Evolutionary conservation across 2,888 invertebrate genomes (phyloP).

Genomic region (Cryptophagus acutangulus): DNA sequence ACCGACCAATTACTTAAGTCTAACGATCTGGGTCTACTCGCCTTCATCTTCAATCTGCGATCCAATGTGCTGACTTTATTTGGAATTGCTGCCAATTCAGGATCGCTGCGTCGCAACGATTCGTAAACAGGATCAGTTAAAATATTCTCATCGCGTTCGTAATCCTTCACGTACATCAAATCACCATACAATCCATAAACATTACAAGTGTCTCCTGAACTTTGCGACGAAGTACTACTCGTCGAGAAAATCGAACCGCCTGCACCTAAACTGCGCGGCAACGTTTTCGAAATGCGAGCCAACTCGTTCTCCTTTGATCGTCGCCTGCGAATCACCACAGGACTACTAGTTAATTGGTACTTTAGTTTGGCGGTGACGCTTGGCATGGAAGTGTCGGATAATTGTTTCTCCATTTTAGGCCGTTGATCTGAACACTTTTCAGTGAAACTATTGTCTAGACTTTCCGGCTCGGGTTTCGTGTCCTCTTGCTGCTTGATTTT

Average conservation of each 20-base stretch:
- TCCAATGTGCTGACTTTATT: conserved; percentile 78
- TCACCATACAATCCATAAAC: conserved; percentile 88
- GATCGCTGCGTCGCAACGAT: conserved; percentile 73
- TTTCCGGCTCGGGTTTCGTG: conserved; percentile 35
- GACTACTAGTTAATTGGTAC: conserved; percentile 59
- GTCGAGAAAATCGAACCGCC: conserved; percentile 53
- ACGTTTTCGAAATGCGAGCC: conserved; percentile 69
- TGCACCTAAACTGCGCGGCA: conserved; percentile 56
- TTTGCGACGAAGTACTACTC: conserved; percentile 55
- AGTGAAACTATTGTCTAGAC: conserved; percentile 34
- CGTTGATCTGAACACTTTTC: conserved; percentile 32
- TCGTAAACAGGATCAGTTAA: conserved; percentile 70
- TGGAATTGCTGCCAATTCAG: conserved; percentile 77
- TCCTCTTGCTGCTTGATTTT: conserved; percentile 35
- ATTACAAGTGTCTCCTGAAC: conserved; percentile 67
- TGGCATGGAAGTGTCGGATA: conserved; percentile 56
- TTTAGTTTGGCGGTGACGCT: conserved; percentile 54
- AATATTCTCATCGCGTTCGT: conserved; percentile 72
- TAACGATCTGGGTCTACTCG: conserved; percentile 72
- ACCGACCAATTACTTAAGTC: conserved; percentile 87
- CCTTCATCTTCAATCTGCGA: conserved; percentile 74
- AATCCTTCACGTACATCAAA: conserved; percentile 82
- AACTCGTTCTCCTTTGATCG: conserved; percentile 56
- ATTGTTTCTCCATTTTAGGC: conserved; percentile 61
- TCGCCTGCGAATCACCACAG: conserved; percentile 58